Percentiles rank a stretch among this genome's conserved stretches.
Conservation (phyloP, 2,797 vertebrate genomes). For the Falco biarmicus region DNA sequence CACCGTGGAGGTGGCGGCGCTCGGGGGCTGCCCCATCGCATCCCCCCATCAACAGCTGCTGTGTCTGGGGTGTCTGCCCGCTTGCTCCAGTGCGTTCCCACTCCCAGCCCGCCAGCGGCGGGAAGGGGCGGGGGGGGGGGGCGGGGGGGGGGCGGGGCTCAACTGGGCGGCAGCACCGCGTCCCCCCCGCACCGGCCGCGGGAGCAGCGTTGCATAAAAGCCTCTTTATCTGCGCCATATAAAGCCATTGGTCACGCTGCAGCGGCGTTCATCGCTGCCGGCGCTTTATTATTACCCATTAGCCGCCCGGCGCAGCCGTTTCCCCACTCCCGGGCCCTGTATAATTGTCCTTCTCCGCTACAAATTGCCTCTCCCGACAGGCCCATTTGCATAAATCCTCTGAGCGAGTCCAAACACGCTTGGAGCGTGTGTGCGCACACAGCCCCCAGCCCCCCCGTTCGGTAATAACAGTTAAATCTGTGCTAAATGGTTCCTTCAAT, state of each 20-base stretch:
- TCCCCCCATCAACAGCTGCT: neutral
- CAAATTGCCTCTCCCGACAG: slow-evolving; percentile 84
- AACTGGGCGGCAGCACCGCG: neutral
- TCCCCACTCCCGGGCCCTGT: slow-evolving; percentile 76
- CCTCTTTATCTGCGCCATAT: slow-evolving; percentile 68
- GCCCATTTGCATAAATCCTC: slow-evolving; percentile 83
- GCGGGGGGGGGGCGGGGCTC: neutral
- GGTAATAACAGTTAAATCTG: slow-evolving; percentile 83
- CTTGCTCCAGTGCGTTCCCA: neutral
- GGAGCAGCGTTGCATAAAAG: slow-evolving; percentile 61
- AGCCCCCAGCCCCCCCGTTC: slow-evolving; percentile 77
- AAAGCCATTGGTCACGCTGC: slow-evolving; percentile 78
- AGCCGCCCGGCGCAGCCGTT: slow-evolving; percentile 74
- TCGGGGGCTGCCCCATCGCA: accelerated
- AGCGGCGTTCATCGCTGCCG: slow-evolving; percentile 69
- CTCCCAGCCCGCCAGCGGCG: neutral
- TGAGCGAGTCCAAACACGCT: slow-evolving; percentile 73
- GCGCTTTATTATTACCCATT: slow-evolving; percentile 78
- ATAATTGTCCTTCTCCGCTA: slow-evolving; percentile 82
- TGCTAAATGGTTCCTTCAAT: slow-evolving; percentile 82
- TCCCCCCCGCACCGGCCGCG: neutral
- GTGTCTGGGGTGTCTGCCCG: neutral
- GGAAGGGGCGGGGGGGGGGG: neutral
- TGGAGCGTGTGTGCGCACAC: slow-evolving; percentile 57
- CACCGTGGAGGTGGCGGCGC: no score